Evolutionary conservation across 2,797 vertebrate genomes (phyloP), one percentile per base, ranked within the genome.

Genomic region (Enoplosus armatus): DNA sequence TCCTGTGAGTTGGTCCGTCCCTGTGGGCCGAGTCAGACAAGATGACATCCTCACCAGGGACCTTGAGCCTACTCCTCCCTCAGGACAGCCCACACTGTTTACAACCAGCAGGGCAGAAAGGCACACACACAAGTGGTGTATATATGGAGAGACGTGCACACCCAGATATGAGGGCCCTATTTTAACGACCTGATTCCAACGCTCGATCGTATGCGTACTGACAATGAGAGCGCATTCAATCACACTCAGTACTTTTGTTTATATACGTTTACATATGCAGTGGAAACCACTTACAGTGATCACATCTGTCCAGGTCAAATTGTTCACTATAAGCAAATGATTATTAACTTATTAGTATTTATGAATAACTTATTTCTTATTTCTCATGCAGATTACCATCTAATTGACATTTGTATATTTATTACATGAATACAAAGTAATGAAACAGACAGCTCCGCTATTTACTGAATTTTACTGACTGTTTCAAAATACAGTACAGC

Each of bases 1-100:
- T 90, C 91, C 47, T 54, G 81, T 80, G 93, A 85, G 76, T 88
- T 69, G 62, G 80, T 82, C 82, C 53, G 59, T 91, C 93, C 90
- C 93, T 76, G 75, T 89, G 90, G 92, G 87, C 86, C 79, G 68
- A 85, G 50, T 90, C 90, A 87, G 82, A 93, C 77, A 89, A 83
- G 89, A 94, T 92, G 90, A 93, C 89, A 92, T 87, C 85, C 91
- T 92, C 94, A 90, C 87, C 83, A 83, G 94, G 91, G 92, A 92
- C 88, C 73, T 76, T 85, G 84, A 90, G 89, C 85, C 75, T 70
- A 79, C 77, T 79, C 86, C 75, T 93, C 94, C 90, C 91, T 72
- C 65, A 82, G 89, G 91, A 91, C 86, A 78, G 79, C 84, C 84
- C 72, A 48, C 75, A 78, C 83, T 90, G 85, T 91, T 92, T 90